Percentiles rank a stretch among this genome's conserved stretches.
Evolutionary conservation across 2,113 vertebrate genomes (phyloP).

Genomic region (Barbus barbus): DNA sequence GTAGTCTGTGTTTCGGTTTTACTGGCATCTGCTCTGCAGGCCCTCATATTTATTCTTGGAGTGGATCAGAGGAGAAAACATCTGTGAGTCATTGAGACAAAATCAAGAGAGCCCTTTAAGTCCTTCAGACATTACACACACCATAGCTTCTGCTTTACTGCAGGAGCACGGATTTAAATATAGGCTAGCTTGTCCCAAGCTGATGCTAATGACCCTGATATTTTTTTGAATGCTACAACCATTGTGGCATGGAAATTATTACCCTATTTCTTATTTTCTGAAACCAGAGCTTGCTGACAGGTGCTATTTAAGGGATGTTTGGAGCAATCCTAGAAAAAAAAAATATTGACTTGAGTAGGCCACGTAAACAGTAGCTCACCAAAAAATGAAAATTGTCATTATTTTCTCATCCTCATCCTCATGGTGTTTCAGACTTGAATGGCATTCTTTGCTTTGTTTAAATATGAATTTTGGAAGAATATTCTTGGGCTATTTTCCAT

Average conservation of each 20-base stretch:
- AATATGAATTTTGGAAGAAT: neutral
- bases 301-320: constrained; percentile 1
- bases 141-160: constrained; percentile 41
- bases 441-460: neutral
- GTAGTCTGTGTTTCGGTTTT: constrained; percentile 69
- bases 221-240: constrained; percentile 2
- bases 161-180: constrained; percentile 48
- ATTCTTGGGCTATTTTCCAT: neutral
- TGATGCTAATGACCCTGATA: constrained; percentile 45
- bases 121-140: constrained; percentile 40
- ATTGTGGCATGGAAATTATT: neutral
- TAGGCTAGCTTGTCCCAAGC: constrained; percentile 23
- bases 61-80: constrained; percentile 64
- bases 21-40: constrained; percentile 60
- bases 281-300: neutral
- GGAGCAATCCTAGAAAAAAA: neutral
- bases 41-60: constrained; percentile 62
- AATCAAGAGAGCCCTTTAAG: constrained; percentile 56
- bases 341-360: neutral
- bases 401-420: neutral
- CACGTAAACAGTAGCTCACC: neutral
- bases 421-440: neutral
- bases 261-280: constrained; percentile 1
- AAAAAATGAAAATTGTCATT: neutral
- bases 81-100: constrained; percentile 68